Base-by-base conservation (phyloP, 2,888 invertebrate species). In the Scaptomyza caliginosa region DNA sequence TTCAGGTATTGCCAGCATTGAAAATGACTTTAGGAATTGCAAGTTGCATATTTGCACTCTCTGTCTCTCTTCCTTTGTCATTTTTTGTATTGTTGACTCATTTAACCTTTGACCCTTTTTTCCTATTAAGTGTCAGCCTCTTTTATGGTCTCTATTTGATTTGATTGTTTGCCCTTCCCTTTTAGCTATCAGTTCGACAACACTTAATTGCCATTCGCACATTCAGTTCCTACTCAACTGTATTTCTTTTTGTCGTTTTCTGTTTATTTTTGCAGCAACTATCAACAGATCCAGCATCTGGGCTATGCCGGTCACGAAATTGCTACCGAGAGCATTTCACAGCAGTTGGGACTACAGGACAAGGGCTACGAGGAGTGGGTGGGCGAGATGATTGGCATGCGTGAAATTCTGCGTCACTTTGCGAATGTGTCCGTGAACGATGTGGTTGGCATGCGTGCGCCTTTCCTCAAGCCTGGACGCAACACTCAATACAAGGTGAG, bases 301-400 rank as follows among this genome's bases (percentile, higher is more conserved):
- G 96, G 97, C 54, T 95, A 96, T 83, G 95, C 96, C 72, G 97
- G 98, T 36, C 97, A 98, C 88, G 98, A 98, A 93, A 93, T 94
- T 67, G 94, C 93, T 36, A 93, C 93, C 42, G 93, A 94, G 72
- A 94, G 93, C 45, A 93, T 94, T 58, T 94, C 94, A 2, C 92
- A 93, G 76, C 96, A 97, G 88, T 95, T 94, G 88, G 96, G 97
- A 42, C 92, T 98, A 8, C 96, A 98, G 92, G 96, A 96, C 91
- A 96, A 96, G 91, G 96, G 96, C 54, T 96, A 97, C 90, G 97
- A 97, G 92, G 96, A 96, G 90, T 98, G 97, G 97, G 96, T 95
- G 0, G 96, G 96, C 19, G 97, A 97, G 92, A 97, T 97, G 96
- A 96, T 97, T 81, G 97, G 97, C 48, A 97, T 97, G 97, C 93